Evolutionary conservation across 2,888 invertebrate genomes (phyloP).

Genomic region (Drosophila hamatofila): DNA sequence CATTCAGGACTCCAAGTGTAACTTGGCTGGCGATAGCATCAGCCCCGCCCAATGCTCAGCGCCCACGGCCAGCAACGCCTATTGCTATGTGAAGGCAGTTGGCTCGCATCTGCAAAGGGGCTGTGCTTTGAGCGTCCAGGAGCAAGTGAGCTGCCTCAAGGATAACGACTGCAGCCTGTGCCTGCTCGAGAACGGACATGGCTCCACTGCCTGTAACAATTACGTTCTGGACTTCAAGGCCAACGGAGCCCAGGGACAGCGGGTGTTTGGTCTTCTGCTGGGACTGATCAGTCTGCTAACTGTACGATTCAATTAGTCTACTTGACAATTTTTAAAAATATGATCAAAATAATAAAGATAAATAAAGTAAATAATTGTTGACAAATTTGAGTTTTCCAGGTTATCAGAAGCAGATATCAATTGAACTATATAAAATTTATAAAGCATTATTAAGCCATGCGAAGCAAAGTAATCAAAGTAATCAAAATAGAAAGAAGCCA

Average conservation of each 20-base stretch:
- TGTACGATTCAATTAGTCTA: constrained; percentile 31
- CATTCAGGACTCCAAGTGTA: constrained; percentile 69
- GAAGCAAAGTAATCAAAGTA: neutral
- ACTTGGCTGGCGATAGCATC: constrained; percentile 40
- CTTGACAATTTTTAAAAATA: constrained; percentile 8
- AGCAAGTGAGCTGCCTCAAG: constrained; percentile 74
- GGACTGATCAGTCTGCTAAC: constrained; percentile 43
- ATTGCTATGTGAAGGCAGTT: constrained; percentile 74
- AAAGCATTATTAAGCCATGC: neutral
- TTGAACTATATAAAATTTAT: neutral
- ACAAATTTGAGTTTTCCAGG: neutral
- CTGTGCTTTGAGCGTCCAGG: constrained; percentile 70
- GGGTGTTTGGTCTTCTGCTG: constrained; percentile 37
- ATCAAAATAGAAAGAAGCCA: neutral
- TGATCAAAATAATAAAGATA: constrained; percentile 17
- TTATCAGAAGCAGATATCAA: neutral
- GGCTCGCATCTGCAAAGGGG: constrained; percentile 66
- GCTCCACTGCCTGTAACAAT: constrained; percentile 74
- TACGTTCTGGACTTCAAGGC: constrained; percentile 48
- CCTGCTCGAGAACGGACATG: constrained; percentile 53
- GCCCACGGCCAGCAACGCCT: constrained; percentile 79
- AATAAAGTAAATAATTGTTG: neutral
- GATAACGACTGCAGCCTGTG: constrained; percentile 76
- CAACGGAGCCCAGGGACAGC: constrained; percentile 25
- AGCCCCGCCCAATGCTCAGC: constrained; percentile 68